Percentiles rank a stretch among this genome's conserved stretches.
These are phyloP conservation scores for Brachyhypopomus occidentalis DNA, from an alignment of 2,113 vertebrate species.

Conservation along the genomic window DNA sequence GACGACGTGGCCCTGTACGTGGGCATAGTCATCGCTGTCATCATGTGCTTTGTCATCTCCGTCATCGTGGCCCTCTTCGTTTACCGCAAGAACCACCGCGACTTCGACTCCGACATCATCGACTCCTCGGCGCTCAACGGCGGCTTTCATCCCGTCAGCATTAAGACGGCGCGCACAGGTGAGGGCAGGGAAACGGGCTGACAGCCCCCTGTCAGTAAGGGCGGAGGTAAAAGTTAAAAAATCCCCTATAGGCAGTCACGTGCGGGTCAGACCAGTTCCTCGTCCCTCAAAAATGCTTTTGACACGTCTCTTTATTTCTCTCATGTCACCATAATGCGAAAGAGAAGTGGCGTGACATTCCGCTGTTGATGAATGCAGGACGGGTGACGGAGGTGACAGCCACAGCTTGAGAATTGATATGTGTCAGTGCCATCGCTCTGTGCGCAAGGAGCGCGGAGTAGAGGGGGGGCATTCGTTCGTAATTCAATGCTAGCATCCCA, in stretches of 20 bases:
- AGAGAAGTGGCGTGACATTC: constrained; percentile 6
- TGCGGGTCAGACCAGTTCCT: background rate
- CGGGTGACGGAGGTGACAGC: constrained; percentile 23
- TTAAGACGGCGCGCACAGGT: constrained; percentile 90
- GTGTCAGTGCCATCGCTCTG: constrained; percentile 29
- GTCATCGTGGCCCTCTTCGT: constrained; percentile 82
- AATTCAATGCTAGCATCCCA: constrained; percentile 37
- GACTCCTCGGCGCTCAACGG: constrained; percentile 86
- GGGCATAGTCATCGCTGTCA: constrained; percentile 82
- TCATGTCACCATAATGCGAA: constrained; percentile 19
- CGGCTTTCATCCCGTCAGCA: constrained; percentile 86
- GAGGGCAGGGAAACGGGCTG: constrained; percentile 33
- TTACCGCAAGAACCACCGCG: constrained; percentile 86
- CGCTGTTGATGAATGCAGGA: constrained; percentile 22
- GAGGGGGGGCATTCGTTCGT: constrained; percentile 33
- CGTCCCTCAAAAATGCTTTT: constrained; percentile 10
- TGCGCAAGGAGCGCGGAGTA: background rate
- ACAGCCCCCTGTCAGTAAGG: background rate
- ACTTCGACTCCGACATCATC: constrained; percentile 86
- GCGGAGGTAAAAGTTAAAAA: background rate
- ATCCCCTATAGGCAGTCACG: background rate
- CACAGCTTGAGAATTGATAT: constrained; percentile 40
- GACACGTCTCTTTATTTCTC: constrained; percentile 25
- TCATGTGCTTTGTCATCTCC: constrained; percentile 84
- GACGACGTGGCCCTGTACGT: constrained; percentile 86